Evolutionary conservation across 2,888 invertebrate species (phyloP), one percentile per base, ranked within the genome.

Genomic region (Linnaemya tessellans): DNA sequence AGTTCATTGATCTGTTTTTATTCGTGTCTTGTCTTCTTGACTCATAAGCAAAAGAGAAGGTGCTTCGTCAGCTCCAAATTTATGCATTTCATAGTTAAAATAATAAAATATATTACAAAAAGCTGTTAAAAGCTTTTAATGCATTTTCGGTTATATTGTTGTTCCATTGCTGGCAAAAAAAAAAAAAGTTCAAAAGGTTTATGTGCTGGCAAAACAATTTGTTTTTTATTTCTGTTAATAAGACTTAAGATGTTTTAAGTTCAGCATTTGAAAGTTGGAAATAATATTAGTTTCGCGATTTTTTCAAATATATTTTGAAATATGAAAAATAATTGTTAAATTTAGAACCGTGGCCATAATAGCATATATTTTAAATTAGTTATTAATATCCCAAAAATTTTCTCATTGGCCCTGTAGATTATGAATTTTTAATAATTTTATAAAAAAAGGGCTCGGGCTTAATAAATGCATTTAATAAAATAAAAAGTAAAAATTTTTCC

Each of bases 131-230:
- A 56, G 54, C 22, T 65, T 65, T 68, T 64, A 49, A 75, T 65
- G 60, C 46, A 43, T 62, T 64, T 60, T 56, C 11, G 11, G 15
- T 13, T 38, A n/a, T 60, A 13, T 10, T 43, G 54, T 74, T 49
- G 41, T 62, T 25, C 35, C 51, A 46, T 68, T n/a, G 30, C 43
- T 46, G 20, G 4, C 9, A 68, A 65, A 51, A 38, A 38, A 38
- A 38, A 8, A 35, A 8, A 73, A 62, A 62, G 73, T 68, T 83
- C 67, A 83, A 78, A 65, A 79, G 83, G 78, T 67, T 79, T 73
- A 8, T 62, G 15, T 54, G 51, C 22, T 79, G 67, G 67, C 60
- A 60, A 67, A 73, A 78, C 67, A 60, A 13, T 9, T 51, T 35
- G 13, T n/a, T 65, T 38, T 64, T 75, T 74, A 18, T 22, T 64